Evolutionary conservation across 1,140 invertebrate species (phyloP).

Genomic region (Hypsibius dujardini): DNA sequence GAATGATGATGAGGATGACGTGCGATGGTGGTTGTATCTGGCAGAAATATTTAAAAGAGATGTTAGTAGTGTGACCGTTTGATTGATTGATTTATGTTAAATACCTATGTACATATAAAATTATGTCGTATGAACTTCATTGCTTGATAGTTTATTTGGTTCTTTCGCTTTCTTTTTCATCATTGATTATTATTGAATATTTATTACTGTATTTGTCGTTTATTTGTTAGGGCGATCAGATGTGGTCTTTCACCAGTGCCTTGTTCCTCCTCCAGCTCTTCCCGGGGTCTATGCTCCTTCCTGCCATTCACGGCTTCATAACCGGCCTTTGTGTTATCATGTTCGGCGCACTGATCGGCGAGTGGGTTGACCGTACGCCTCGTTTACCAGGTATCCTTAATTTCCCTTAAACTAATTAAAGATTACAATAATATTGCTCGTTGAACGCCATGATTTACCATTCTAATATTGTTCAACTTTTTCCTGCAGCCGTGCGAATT

Average conservation of each 20-base stretch:
- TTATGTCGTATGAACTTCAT: too few relatives aligned
- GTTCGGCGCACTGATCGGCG: slow-evolving; percentile 37
- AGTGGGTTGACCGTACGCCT: slow-evolving; percentile 37
- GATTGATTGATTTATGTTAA: too few relatives aligned
- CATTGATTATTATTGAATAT: too few relatives aligned
- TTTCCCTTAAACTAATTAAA: not conserved
- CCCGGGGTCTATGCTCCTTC: slow-evolving; percentile 30
- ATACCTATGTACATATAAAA: too few relatives aligned
- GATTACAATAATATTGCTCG: too few relatives aligned
- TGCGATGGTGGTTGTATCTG: too few relatives aligned
- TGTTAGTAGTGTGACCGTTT: too few relatives aligned
- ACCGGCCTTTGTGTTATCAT: slow-evolving; percentile 33
- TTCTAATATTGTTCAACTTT: not conserved
- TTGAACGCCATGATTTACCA: not conserved
- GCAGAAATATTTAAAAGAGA: too few relatives aligned
- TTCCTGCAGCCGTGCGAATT: slow-evolving; percentile 24
- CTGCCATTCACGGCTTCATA: slow-evolving; percentile 38
- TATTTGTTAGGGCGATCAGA: slow-evolving; percentile 39
- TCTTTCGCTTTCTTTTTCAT: too few relatives aligned
- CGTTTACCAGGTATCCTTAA: slow-evolving; percentile 33
- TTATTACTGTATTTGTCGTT: not conserved
- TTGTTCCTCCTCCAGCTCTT: slow-evolving; percentile 36
- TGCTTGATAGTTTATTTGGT: too few relatives aligned
- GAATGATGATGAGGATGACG: too few relatives aligned
- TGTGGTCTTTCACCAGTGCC: slow-evolving; percentile 42